These are phyloP conservation scores for Acronicta leporina DNA, from an alignment of 2,888 invertebrate species.

Conservation along the genomic window DNA sequence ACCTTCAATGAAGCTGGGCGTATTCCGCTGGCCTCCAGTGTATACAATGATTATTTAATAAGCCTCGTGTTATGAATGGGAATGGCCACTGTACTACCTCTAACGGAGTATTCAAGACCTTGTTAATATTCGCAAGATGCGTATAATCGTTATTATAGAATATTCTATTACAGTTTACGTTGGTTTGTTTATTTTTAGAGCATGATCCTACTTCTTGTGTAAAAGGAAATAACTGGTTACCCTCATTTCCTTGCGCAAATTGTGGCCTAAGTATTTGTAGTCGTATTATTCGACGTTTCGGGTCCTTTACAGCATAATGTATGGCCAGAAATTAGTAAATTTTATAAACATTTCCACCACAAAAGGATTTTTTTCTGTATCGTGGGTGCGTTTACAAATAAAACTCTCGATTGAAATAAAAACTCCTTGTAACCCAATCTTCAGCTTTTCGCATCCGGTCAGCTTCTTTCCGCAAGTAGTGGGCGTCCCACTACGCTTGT, in stretches of 20 bases:
- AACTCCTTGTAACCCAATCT: no score
- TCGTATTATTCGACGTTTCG: no score
- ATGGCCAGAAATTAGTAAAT: no score
- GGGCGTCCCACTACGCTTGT: no score
- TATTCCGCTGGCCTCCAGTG: slow-evolving; percentile 27
- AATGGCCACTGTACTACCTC: slow-evolving; percentile 24
- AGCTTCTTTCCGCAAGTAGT: no score
- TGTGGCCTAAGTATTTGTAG: slow-evolving; percentile 10
- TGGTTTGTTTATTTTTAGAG: slow-evolving; percentile 43
- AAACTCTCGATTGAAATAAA: no score
- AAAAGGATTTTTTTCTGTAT: no score
- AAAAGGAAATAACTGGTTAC: slow-evolving; percentile 48
- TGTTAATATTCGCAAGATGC: slow-evolving; percentile 39
- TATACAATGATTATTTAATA: slow-evolving; percentile 54
- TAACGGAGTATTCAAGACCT: slow-evolving; percentile 43
- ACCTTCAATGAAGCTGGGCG: slow-evolving; percentile 3
- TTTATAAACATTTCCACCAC: no score
- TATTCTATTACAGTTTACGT: slow-evolving; percentile 29
- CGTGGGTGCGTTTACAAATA: no score
- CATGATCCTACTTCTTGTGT: slow-evolving; percentile 25
- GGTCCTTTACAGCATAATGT: no score
- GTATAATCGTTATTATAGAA: slow-evolving; percentile 17
- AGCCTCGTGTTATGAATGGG: slow-evolving; percentile 50
- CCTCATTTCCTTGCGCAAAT: slow-evolving; percentile 36
- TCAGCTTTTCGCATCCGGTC: no score